Evolutionary conservation across 2,797 vertebrate genomes (phyloP), one percentile per base, ranked within the genome.

Genomic region (Tokudaia muenninki): DNA sequence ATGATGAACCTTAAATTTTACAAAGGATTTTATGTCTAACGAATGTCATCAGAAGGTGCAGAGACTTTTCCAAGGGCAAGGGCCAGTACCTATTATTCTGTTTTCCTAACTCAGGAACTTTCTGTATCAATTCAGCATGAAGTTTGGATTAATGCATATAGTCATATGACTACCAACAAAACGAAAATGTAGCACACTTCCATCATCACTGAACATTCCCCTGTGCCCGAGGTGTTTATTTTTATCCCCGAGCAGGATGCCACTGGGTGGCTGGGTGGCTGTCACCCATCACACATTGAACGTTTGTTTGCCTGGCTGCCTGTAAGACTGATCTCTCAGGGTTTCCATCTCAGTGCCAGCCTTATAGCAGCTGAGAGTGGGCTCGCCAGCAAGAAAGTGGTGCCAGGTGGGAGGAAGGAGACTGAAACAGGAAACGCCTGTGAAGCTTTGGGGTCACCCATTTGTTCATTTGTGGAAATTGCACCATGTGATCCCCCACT

Each of bases 11-110:
- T 59, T 24, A 78, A 67, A 90, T 34, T 84, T 93, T 57, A 87
- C 37, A 70, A 79, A 84, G 67, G 79, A 86, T 93, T 92, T 37
- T 65, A 11, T 92, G 41, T 87, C 72, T 22, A 70, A 63, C 50
- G 57, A 83, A 90, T 57, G 57, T 70, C 26, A 87, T 59, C 34
- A 75, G 55, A n/a, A 47, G 34, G 22, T 70, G 9, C 21, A n/a
- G 63, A 70, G 21, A 17, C 59, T 61, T 65, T 70, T 70, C 44
- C 84, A 87, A 59, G 41, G 67, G 7, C 26, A 44, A 63, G 17
- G 55, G 3, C 92, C 17, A 31, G 79, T 47, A 16, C 16, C 34
- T 70, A 61, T 90, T 55, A 14, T 74, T 55, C 22, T 22, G 8
- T 74, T 88, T 91, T 55, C 47, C 50, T 57, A n/a, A 7, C 65